A percentile compares a stretch with the other conserved stretches of the same genome.
Evolutionary conservation across 1,140 invertebrate genomes (phyloP).

Genomic region (Drosophila arawakana): DNA sequence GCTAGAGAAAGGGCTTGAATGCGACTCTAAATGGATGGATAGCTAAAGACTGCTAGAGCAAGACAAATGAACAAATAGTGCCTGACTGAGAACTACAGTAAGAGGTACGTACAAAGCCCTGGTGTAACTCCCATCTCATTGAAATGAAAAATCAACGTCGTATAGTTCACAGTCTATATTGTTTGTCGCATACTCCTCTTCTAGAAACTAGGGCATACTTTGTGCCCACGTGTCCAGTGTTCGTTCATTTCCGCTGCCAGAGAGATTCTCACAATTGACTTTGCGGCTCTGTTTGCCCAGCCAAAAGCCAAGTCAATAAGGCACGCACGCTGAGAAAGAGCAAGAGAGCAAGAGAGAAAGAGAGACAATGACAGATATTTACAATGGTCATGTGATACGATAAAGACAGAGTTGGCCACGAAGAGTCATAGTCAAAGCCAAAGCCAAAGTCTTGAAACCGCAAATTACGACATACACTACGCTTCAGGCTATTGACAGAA

Average conservation of each 20-base stretch:
- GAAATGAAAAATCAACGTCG: slow-evolving; percentile 78
- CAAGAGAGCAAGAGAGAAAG: background rate
- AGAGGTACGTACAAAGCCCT: slow-evolving; percentile 1
- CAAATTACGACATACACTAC: slow-evolving; percentile 12
- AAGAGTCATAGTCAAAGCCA: slow-evolving; percentile 5
- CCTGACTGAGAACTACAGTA: background rate
- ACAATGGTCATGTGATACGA: background rate
- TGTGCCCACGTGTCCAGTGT: slow-evolving; percentile 21
- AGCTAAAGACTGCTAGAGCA: slow-evolving; percentile 46
- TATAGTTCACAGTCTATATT: slow-evolving; percentile 42
- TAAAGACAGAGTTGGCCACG: slow-evolving; percentile 27
- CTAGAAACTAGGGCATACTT: no score
- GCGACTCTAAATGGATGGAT: slow-evolving; percentile 11
- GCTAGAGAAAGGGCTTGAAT: background rate
- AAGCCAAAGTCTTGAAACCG: slow-evolving; percentile 26
- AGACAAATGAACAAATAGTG: slow-evolving; percentile 61
- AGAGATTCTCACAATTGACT: slow-evolving; percentile 69
- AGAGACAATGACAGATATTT: background rate
- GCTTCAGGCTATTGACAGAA: slow-evolving; percentile 2
- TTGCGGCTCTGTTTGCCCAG: slow-evolving; percentile 60
- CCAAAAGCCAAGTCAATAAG: slow-evolving; percentile 70
- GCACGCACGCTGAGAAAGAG: slow-evolving; percentile 56
- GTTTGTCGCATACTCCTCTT: background rate
- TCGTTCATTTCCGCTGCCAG: slow-evolving; percentile 63
- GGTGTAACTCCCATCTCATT: slow-evolving; percentile 22